Evolutionary conservation across 2,797 vertebrate species (phyloP).

Genomic region (Sebastes diploproa): DNA sequence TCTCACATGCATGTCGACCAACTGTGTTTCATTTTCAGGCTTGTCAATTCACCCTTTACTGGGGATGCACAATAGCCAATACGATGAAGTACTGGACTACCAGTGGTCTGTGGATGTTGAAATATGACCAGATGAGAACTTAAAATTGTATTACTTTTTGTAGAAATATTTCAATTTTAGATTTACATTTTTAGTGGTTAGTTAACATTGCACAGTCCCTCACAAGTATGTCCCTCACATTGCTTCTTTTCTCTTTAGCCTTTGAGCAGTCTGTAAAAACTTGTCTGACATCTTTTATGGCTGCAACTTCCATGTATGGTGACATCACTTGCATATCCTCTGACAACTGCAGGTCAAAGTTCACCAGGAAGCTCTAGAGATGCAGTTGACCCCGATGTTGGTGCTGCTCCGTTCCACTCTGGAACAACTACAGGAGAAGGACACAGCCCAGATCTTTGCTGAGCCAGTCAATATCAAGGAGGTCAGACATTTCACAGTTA

Average conservation of each 20-base stretch:
- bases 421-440: slow-evolving; percentile 96
- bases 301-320: neutral
- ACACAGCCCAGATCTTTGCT: slow-evolving; percentile 91
- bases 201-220: neutral
- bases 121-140: neutral
- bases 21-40: neutral
- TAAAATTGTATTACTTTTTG: neutral
- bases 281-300: neutral
- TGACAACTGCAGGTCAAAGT: slow-evolving; percentile 86
- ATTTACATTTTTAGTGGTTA: neutral
- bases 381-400: slow-evolving; percentile 91
- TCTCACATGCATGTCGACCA: neutral
- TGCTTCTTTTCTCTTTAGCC: neutral
- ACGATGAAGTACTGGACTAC: neutral
- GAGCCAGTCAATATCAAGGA: slow-evolving; percentile 86
- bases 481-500: slow-evolving; percentile 50
- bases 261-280: neutral
- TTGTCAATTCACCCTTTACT: neutral
- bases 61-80: too few species aligned
- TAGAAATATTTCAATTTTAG: neutral
- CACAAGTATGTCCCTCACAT: neutral
- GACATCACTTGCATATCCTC: neutral
- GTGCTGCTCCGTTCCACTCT: slow-evolving; percentile 91
- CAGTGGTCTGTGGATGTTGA: neutral
- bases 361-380: slow-evolving; percentile 92